A percentile compares a stretch with the other conserved stretches of the same genome.
Conservation (phyloP, 2,113 vertebrate genomes). For the Spea multiplicata region DNA sequence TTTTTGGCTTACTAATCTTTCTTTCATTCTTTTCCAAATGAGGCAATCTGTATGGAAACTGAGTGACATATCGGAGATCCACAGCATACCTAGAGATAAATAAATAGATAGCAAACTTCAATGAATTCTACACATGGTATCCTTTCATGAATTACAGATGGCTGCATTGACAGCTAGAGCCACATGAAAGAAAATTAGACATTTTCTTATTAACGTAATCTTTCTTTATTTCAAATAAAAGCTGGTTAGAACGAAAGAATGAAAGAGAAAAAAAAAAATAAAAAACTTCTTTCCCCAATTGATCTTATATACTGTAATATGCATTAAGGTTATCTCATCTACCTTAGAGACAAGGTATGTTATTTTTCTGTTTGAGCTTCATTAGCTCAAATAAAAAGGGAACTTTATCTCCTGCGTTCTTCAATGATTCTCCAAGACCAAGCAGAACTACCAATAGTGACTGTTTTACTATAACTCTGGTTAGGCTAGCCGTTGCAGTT, state of each 20-base stretch:
- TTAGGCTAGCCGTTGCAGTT: no score
- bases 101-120: conserved; percentile 41
- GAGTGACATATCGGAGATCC: conserved; percentile 41
- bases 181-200: conserved; percentile 41
- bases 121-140: conserved; percentile 36
- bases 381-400: background rate
- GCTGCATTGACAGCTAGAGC: conserved; percentile 29
- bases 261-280: no score
- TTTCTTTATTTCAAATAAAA: conserved; percentile 33
- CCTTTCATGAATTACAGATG: conserved; percentile 42
- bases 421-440: no score
- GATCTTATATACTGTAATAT: conserved; percentile 3
- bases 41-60: conserved; percentile 41
- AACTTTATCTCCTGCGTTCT: background rate
- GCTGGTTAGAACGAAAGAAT: background rate
- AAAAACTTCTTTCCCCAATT: background rate
- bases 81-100: conserved; percentile 42
- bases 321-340: conserved; percentile 22
- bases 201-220: conserved; percentile 31
- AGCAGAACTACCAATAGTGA: no score
- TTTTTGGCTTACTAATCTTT: conserved; percentile 28
- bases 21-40: conserved; percentile 43
- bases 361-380: conserved; percentile 8
- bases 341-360: background rate
- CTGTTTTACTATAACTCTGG: no score